phyloP scores from a whole-genome alignment of 1,140 invertebrate species.

The Glossosoma conforme region DNA sequence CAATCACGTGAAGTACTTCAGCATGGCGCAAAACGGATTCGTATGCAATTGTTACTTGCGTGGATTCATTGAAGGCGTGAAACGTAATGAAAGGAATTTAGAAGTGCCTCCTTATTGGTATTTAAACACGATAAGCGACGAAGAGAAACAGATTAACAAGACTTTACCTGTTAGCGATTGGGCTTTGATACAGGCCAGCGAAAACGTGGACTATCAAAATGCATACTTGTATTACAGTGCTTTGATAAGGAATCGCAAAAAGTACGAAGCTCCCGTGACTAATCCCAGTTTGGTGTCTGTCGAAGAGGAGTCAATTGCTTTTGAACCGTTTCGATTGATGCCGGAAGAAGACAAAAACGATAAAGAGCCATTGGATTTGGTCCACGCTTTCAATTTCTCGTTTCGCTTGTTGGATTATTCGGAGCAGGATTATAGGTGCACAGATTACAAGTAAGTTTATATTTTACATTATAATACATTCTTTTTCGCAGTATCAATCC shows the following conservation, averaged over 20 bases:
- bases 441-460: constrained; percentile 30
- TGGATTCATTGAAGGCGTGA: background rate
- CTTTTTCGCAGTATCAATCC: no score
- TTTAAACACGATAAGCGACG: constrained; percentile 10
- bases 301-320: background rate
- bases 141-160: background rate
- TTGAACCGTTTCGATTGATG: background rate
- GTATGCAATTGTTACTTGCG: constrained; percentile 45
- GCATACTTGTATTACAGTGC: constrained; percentile 20
- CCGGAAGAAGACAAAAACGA: no score
- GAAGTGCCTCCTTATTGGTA: constrained; percentile 14
- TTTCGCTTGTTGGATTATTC: constrained; percentile 38
- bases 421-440: constrained; percentile 35
- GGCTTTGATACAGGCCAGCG: constrained; percentile 8
- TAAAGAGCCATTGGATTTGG: no score
- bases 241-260: constrained; percentile 8
- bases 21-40: constrained; percentile 48
- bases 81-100: background rate
- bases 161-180: background rate
- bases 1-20: constrained; percentile 37
- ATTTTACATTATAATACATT: no score
- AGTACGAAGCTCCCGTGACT: background rate
- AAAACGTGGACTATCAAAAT: constrained; percentile 19
- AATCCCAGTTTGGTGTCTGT: background rate
- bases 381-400: constrained; percentile 22